These are phyloP conservation scores for Scaptomyza tumidula DNA, from an alignment of 2,888 invertebrate genomes.

Conservation along the genomic window DNA sequence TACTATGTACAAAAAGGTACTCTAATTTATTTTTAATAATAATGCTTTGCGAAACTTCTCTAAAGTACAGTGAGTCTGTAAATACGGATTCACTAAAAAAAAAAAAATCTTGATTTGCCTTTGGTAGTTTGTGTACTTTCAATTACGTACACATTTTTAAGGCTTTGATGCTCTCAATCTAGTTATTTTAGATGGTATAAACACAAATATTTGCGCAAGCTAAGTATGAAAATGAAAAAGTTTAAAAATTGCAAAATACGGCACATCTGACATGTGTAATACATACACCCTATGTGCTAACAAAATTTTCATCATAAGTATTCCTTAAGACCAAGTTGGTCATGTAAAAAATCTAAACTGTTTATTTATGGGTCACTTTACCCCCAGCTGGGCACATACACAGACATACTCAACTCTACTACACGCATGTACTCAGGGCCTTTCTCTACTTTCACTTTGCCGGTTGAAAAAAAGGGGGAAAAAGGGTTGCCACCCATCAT, in stretches of 20 bases:
- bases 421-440: conserved; percentile 41
- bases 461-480: conserved; percentile 2
- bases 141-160: conserved; percentile 54
- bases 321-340: conserved; percentile 37
- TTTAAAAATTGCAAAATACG: not conserved
- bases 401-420: conserved; percentile 23
- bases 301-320: not conserved
- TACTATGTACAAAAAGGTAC: conserved; percentile 44
- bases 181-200: conserved; percentile 27
- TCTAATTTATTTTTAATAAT: conserved; percentile 80
- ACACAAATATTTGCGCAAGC: conserved; percentile 51
- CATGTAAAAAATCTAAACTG: conserved; percentile 66
- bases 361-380: conserved; percentile 80
- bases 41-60: conserved; percentile 27
- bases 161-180: conserved; percentile 44
- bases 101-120: conserved; percentile 50
- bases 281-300: conserved; percentile 7
- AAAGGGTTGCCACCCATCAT: conserved; percentile 67
- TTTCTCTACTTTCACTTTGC: conserved; percentile 66
- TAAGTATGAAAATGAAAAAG: conserved; percentile 32
- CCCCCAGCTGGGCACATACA: conserved; percentile 65
- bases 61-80: conserved; percentile 35
- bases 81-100: conserved; percentile 35
- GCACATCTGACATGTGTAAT: conserved; percentile 19
- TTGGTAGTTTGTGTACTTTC: conserved; percentile 67